Evolutionary conservation across 2,888 invertebrate species (phyloP).

Genomic region (Tetramorium bicarinatum): DNA sequence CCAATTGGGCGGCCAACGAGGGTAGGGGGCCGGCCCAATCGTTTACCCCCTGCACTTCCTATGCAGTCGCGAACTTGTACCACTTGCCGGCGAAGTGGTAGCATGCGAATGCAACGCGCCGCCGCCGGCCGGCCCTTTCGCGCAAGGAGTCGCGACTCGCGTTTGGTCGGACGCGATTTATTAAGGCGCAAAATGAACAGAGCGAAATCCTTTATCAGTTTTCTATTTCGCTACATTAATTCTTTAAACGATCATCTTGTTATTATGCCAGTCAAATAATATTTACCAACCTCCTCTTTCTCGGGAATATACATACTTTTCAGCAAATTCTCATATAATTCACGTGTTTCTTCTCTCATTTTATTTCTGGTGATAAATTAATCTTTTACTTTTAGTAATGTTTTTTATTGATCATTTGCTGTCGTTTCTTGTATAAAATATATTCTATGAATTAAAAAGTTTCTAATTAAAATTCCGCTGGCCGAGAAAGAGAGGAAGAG

Average conservation of each 20-base stretch:
- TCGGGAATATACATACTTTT: neutral
- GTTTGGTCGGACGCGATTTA: constrained; percentile 62
- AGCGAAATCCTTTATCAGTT: neutral
- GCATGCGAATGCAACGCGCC: constrained; percentile 52
- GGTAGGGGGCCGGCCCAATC: constrained; percentile 78
- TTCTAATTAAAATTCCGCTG: constrained; percentile 24
- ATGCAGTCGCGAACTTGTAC: constrained; percentile 65
- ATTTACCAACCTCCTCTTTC: neutral
- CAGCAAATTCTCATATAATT: neutral
- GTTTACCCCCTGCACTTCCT: constrained; percentile 74
- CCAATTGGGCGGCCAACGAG: constrained; percentile 73
- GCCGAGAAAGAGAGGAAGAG: neutral
- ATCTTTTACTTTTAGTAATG: neutral
- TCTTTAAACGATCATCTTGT: neutral
- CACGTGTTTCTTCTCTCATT: neutral
- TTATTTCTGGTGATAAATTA: neutral
- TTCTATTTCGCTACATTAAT: neutral
- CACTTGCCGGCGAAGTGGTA: constrained; percentile 48
- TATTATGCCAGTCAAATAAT: neutral
- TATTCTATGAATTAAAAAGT: neutral
- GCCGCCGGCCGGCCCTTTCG: constrained; percentile 38
- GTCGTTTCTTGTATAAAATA: neutral
- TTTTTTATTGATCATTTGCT: neutral
- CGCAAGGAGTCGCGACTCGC: constrained; percentile 62
- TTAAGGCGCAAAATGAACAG: neutral